Base-by-base conservation (phyloP, 2,888 invertebrate genomes). In the Taphrorychus bicolor region DNA sequence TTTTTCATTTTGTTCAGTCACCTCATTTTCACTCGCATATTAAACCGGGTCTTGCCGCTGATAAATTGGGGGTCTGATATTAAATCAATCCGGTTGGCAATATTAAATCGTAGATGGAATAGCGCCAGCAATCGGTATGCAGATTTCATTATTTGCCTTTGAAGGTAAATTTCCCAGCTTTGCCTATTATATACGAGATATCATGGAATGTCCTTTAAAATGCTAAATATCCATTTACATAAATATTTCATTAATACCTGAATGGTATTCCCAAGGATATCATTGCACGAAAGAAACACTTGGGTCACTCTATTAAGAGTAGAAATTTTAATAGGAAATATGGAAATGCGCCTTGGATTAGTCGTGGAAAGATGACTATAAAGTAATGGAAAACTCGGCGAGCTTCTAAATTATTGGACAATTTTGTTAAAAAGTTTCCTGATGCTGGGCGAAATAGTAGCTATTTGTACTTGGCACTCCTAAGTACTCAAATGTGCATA, bases 101-200 rank as follows among this genome's bases (percentile, higher is more conserved):
- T 22, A 53, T 53, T 53, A 53, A 53, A 53, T 53, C 53, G 22
- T 22, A 22, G 5, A 53, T 11, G 24, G 53, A 53, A n/a, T 53
- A n/a, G n/a, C 3, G 53, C 21, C 16, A 11, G 45, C 22, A 23
- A 19, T 53, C 53, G 23, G n/a, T 40, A 56, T 56, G 56, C 19
- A 56, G 56, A 56, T 56, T 32, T 40, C 56, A 40, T 56, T 56
- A 32, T n/a, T 32, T n/a, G 18, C 51, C n/a, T 40, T 56, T 56
- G 40, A 56, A 56, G 40, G 56, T 32, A 56, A 56, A 56, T 56
- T 32, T 18, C 17, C 7, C 17, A 40, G 17, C 40, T 56, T 56
- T 40, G 17, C 5, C 16, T 40, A 40, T 56, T 40, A 40, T 16
- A 16, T 45, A n/a, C 14, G 52, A 22, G 23, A 52, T 52, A 52